Conservation (phyloP, 2,797 vertebrate genomes). For the Cyprinella venusta region DNA sequence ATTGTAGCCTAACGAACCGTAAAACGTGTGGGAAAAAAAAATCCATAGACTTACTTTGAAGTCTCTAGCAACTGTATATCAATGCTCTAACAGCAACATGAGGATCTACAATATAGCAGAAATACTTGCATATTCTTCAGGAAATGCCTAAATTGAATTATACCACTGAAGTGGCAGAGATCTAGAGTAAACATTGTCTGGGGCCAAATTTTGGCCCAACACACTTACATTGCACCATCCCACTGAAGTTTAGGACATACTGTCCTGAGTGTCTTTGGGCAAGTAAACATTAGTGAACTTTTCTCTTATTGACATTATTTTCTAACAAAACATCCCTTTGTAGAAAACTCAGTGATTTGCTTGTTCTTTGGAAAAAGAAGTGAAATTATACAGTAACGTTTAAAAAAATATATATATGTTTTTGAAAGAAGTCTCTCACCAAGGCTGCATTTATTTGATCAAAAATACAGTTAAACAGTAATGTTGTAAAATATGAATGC, state of each 20-base stretch:
- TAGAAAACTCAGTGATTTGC: no score
- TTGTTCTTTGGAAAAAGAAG: no score
- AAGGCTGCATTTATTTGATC: background rate
- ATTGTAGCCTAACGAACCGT: background rate
- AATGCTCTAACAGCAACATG: background rate
- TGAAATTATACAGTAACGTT: background rate
- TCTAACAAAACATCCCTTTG: background rate
- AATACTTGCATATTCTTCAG: background rate
- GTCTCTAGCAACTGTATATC: background rate
- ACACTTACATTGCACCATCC: constrained; percentile 18
- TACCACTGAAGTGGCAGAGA: background rate
- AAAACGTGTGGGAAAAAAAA: background rate
- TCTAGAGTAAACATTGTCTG: constrained; percentile 2
- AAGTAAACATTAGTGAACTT: constrained; percentile 19
- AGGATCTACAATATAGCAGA: background rate
- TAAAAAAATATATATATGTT: background rate
- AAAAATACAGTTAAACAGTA: background rate
- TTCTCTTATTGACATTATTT: constrained; percentile 5
- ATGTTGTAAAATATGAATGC: background rate
- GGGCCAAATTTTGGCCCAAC: background rate
- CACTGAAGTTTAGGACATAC: constrained; percentile 14
- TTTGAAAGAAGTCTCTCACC: background rate
- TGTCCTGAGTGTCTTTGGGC: background rate
- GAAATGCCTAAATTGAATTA: background rate
- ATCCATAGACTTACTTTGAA: background rate